Conservation (phyloP, 1,140 invertebrate genomes). For the Drosophila arizonae region DNA sequence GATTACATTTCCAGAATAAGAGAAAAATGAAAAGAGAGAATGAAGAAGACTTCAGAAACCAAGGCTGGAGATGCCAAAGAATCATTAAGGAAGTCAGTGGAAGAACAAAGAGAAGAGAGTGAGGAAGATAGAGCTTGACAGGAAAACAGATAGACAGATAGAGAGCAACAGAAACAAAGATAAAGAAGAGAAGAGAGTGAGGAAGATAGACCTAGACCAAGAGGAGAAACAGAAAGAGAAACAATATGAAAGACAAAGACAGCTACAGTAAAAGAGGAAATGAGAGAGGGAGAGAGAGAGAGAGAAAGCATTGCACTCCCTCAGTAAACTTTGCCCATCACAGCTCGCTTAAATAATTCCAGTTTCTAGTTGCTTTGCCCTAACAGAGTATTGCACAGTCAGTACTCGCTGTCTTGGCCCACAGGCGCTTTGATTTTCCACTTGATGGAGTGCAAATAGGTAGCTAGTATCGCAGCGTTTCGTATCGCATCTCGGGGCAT, state of each 20-base stretch:
- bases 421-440: constrained; percentile 77
- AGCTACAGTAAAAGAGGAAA: too few species aligned
- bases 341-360: not conserved
- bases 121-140: not conserved
- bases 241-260: too few species aligned
- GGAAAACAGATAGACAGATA: not conserved
- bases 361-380: not conserved
- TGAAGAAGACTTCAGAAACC: too few species aligned
- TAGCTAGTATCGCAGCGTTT: constrained; percentile 6
- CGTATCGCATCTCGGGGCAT: not conserved
- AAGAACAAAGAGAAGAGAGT: not conserved
- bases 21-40: too few species aligned
- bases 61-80: too few species aligned
- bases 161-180: too few species aligned
- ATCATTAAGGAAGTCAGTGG: too few species aligned
- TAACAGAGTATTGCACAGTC: not conserved
- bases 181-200: too few species aligned
- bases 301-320: not conserved
- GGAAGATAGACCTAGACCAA: too few species aligned
- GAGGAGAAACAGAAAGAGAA: too few species aligned
- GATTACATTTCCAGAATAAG: too few species aligned
- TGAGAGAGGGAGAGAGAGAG: not conserved
- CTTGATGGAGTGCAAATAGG: constrained; percentile 77
- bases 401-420: constrained; percentile 1
- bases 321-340: not conserved